These are phyloP conservation scores for Sycophila sp. DNA, from an alignment of 1,140 invertebrate species.

Conservation along the genomic window DNA sequence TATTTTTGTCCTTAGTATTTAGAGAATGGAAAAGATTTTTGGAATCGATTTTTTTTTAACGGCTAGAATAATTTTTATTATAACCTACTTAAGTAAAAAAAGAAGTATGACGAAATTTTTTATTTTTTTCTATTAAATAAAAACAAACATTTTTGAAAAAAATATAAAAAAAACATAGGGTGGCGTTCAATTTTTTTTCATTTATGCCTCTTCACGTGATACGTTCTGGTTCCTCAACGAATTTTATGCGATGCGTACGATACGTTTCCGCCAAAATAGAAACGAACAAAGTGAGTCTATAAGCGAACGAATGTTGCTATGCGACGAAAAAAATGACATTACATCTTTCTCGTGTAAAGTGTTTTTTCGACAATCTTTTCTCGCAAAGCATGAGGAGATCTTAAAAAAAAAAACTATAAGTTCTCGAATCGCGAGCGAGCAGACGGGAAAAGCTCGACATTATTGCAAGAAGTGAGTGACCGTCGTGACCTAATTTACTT, in stretches of 20 bases:
- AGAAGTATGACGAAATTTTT: slow-evolving; percentile 38
- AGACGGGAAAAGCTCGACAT: neutral
- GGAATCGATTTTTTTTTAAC: slow-evolving; percentile 34
- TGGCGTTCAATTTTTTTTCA: slow-evolving; percentile 29
- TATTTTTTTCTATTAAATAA: slow-evolving; percentile 43
- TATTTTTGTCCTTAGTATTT: slow-evolving; percentile 35
- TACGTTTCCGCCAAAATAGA: slow-evolving; percentile 12
- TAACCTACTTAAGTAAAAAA: slow-evolving; percentile 36
- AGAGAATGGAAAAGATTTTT: slow-evolving; percentile 30
- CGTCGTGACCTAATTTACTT: slow-evolving; percentile 47
- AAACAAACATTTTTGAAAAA: slow-evolving; percentile 38
- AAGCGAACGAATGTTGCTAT: neutral
- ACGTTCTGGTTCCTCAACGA: neutral
- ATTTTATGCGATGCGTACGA: neutral
- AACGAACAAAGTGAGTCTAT: too few relatives aligned
- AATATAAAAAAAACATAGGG: slow-evolving; percentile 21
- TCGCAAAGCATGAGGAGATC: too few relatives aligned
- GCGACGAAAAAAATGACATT: neutral
- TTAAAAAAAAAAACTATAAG: too few relatives aligned
- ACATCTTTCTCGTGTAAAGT: neutral
- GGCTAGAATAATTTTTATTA: slow-evolving; percentile 38
- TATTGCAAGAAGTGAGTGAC: slow-evolving; percentile 13
- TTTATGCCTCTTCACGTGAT: slow-evolving; percentile 24
- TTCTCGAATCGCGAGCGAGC: slow-evolving; percentile 7
- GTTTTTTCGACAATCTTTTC: slow-evolving; percentile 1